Percentiles rank a stretch among this genome's conserved stretches.
phyloP scores from a whole-genome alignment of 2,113 vertebrate species.

The Pseudorhombus dupliciocellatus region DNA sequence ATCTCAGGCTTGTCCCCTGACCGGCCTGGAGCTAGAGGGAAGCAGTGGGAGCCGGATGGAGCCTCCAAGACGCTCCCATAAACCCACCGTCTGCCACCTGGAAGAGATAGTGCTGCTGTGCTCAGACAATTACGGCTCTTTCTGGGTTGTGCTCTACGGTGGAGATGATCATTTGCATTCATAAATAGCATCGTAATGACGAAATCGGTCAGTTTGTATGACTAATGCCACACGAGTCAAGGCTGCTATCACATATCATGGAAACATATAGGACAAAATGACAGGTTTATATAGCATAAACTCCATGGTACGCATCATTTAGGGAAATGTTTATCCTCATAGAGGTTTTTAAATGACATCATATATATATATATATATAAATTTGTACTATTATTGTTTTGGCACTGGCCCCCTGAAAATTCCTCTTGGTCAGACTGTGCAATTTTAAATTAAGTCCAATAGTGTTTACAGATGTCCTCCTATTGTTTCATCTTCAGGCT shows the following conservation, averaged over 20 bases:
- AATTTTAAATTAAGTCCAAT: not conserved
- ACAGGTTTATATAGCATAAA: no score
- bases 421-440: no score
- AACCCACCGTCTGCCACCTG: conserved; percentile 59
- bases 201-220: not conserved
- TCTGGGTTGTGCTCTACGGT: conserved; percentile 7
- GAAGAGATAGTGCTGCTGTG: conserved; percentile 35
- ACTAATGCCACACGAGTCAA: not conserved
- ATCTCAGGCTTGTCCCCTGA: conserved; percentile 79
- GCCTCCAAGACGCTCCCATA: conserved; percentile 35
- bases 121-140: conserved; percentile 11
- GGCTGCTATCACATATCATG: no score
- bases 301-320: no score
- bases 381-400: no score
- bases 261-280: no score
- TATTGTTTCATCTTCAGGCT: not conserved
- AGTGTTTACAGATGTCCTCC: not conserved
- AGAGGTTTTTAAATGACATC: no score
- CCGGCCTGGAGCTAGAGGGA: conserved; percentile 71
- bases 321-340: no score
- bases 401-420: no score
- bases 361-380: no score
- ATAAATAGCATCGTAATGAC: not conserved
- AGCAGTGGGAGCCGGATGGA: conserved; percentile 56
- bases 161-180: not conserved